phyloP scores from a whole-genome alignment of 2,797 vertebrate genomes.

The Epinephelus awoara region DNA sequence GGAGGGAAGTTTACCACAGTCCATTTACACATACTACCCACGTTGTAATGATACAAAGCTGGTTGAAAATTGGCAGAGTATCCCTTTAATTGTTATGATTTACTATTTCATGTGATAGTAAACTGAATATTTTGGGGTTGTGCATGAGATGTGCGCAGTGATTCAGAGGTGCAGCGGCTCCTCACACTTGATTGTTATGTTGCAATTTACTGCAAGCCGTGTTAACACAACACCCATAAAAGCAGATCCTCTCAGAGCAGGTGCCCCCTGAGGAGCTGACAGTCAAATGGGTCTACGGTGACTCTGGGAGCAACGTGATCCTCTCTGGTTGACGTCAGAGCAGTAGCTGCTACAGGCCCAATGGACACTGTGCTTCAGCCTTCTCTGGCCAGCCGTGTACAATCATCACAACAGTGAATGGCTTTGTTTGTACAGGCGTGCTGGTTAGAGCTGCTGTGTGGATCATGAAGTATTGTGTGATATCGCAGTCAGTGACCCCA shows the following conservation, averaged over 20 bases:
- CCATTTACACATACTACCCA: too few relatives aligned
- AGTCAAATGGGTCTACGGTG: slow-evolving; percentile 17
- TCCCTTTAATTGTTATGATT: not conserved
- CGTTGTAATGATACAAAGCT: too few relatives aligned
- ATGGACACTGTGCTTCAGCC: not conserved
- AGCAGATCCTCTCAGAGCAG: slow-evolving; percentile 32
- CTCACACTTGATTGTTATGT: not conserved
- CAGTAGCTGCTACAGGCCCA: slow-evolving; percentile 11
- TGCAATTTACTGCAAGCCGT: slow-evolving; percentile 20
- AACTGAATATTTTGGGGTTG: not conserved
- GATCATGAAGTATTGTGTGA: slow-evolving; percentile 17
- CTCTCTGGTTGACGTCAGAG: slow-evolving; percentile 38
- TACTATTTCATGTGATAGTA: not conserved
- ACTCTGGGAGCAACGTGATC: slow-evolving; percentile 43
- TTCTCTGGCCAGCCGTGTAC: slow-evolving; percentile 32
- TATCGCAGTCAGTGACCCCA: not conserved
- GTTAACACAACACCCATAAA: slow-evolving; percentile 40
- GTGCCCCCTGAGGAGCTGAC: not conserved
- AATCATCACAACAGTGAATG: slow-evolving; percentile 34
- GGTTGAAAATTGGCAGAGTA: too few relatives aligned
- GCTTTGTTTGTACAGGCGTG: slow-evolving; percentile 13
- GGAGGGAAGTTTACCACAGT: too few relatives aligned
- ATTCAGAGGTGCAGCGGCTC: not conserved
- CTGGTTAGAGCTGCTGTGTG: slow-evolving; percentile 7
- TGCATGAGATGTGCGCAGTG: not conserved